Percentiles rank a stretch among this genome's conserved stretches.
Evolutionary conservation across 2,888 invertebrate species (phyloP).

Genomic region (Tribolium freemani): DNA sequence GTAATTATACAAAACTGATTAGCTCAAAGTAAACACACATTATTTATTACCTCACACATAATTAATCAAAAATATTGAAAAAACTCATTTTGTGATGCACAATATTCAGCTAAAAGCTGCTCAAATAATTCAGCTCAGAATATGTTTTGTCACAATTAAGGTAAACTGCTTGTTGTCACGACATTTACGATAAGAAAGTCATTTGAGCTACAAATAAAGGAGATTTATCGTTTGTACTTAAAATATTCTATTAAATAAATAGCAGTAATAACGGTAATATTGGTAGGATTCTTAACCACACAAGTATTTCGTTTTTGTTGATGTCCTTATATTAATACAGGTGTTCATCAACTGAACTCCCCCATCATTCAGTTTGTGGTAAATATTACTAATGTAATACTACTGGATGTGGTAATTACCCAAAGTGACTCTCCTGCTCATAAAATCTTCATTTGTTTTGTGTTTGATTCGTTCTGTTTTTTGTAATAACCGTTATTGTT

Average conservation of each 20-base stretch:
- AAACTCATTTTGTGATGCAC: background rate
- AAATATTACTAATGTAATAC: too few relatives aligned
- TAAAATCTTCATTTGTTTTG: background rate
- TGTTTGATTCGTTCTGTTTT: background rate
- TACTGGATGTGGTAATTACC: background rate
- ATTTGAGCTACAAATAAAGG: constrained; percentile 9
- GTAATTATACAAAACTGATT: background rate
- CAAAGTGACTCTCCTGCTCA: background rate
- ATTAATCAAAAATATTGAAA: background rate
- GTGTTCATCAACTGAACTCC: background rate
- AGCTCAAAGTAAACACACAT: too few relatives aligned
- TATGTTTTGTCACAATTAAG: constrained; percentile 22
- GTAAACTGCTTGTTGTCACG: constrained; percentile 20
- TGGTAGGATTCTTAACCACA: background rate
- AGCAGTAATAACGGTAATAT: constrained; percentile 5
- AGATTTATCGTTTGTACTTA: constrained; percentile 9
- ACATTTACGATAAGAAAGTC: constrained; percentile 17
- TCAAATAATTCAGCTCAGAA: constrained; percentile 11
- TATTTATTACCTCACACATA: too few relatives aligned
- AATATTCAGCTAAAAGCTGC: background rate
- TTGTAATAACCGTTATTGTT: background rate
- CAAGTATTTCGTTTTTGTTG: background rate
- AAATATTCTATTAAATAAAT: constrained; percentile 20
- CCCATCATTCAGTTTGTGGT: too few relatives aligned
- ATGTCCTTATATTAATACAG: background rate